Evolutionary conservation across 2,113 vertebrate species (phyloP), one percentile per base, ranked within the genome.

Genomic region (Bucco capensis): DNA sequence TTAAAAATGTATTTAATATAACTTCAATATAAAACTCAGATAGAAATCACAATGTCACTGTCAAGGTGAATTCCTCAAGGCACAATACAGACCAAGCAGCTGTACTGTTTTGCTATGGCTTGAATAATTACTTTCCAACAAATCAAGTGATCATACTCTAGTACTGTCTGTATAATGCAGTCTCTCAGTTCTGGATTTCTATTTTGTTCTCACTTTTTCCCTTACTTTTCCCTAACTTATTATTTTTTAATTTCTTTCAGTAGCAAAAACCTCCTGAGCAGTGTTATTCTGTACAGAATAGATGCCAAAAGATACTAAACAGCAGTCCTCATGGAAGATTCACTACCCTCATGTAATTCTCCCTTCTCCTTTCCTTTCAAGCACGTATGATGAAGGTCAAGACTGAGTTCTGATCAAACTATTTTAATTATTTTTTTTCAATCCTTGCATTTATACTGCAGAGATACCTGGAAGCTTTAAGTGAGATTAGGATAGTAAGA

Each of bases 1-100:
- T 93, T 95, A 95, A 93, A 95, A 90, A 82, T 78, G 66, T 37
- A 50, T 73, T 40, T 65, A 40, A 14, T 19, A 17, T 30, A 65
- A 37, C 30, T 90, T 89, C 53, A 62, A 2, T 60, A 37, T 72
- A 47, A 91, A 77, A 58, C 56, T 92, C 44, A 31, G 78, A 37
- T 17, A 58, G 51, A 78, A 58, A 65, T 81, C 5, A 0, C 46
- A 79, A 37, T 72, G 80, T 85, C 72, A 49, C 27, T 46, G 40
- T 62, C 40, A 78, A 90, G 86, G 64, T 86, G 92, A 86, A 60
- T 58, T 90, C 44, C 22, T 83, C n/a, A 21, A 83, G 60, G 72
- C 12, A 21, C 0, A 5, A 60, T 24, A 70, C 30, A 56, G 60
- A 60, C 14, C 72, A 50, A 53, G 37, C 33, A 80, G n/a, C 14